Conservation (phyloP, 2,797 vertebrate genomes). For the Enteromius viviparus region DNA sequence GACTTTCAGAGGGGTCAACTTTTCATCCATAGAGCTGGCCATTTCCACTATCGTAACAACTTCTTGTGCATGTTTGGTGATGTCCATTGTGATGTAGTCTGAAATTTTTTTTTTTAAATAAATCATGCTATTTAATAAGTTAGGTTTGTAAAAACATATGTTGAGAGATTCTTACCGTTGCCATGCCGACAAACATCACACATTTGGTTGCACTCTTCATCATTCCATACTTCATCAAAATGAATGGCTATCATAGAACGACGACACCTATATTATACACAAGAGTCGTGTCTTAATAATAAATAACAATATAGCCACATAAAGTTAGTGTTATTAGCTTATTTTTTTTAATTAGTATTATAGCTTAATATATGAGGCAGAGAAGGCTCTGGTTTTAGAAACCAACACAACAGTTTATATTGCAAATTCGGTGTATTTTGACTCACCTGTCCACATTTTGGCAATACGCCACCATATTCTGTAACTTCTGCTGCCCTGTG, state of each 20-base stretch:
- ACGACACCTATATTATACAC: constrained; percentile 81
- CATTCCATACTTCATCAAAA: constrained; percentile 95
- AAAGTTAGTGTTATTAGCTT: too few relatives aligned
- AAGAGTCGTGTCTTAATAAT: background rate
- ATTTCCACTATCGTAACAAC: constrained; percentile 87
- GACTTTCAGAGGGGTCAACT: constrained; percentile 92
- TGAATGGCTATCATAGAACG: constrained; percentile 90
- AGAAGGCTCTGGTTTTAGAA: background rate
- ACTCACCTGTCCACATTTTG: constrained; percentile 80
- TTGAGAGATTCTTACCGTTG: constrained; percentile 70
- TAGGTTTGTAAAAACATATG: background rate
- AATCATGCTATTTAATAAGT: background rate
- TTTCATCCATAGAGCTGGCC: constrained; percentile 84
- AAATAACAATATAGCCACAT: background rate
- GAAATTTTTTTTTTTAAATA: too few relatives aligned
- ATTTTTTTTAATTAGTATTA: too few relatives aligned
- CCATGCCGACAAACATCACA: constrained; percentile 88
- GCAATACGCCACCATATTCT: constrained; percentile 93
- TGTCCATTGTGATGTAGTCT: constrained; percentile 78
- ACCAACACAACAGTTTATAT: background rate
- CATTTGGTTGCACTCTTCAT: constrained; percentile 88
- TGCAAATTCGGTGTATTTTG: background rate
- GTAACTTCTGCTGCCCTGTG: constrained; percentile 92
- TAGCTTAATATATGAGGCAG: background rate
- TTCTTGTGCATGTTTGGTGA: constrained; percentile 82